These are phyloP conservation scores for Temnothorax rugatulus DNA, from an alignment of 2,888 invertebrate genomes.

Conservation along the genomic window DNA sequence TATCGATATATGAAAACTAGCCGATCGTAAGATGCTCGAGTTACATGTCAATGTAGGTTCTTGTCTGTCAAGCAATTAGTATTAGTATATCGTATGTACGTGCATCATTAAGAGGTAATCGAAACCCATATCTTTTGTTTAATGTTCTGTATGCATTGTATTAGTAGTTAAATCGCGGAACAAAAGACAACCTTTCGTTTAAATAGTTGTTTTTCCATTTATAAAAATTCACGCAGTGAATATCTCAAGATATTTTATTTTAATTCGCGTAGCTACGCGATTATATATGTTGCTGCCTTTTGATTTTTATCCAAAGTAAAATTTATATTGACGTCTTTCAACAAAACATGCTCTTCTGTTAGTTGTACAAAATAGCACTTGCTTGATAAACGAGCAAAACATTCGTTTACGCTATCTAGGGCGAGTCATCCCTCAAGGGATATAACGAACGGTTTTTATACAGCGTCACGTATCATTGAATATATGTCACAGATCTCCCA, in stretches of 20 bases:
- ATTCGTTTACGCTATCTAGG: background rate
- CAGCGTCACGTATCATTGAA: background rate
- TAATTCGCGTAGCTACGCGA: background rate
- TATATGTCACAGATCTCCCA: background rate
- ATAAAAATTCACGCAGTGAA: slow-evolving; percentile 24
- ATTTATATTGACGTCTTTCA: background rate
- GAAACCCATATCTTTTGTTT: background rate
- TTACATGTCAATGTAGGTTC: background rate
- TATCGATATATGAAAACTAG: background rate
- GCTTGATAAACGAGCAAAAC: background rate
- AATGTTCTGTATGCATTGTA: background rate
- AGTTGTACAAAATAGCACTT: background rate
- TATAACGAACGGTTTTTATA: background rate
- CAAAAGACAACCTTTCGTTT: background rate
- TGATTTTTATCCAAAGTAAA: background rate
- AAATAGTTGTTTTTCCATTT: slow-evolving; percentile 2
- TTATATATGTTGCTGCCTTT: background rate
- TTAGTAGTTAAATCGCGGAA: background rate
- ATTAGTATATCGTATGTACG: background rate
- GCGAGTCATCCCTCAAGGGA: background rate
- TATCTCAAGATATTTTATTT: background rate
- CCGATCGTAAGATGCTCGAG: background rate
- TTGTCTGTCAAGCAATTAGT: background rate
- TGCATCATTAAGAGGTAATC: background rate
- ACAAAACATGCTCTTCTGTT: slow-evolving; percentile 12